Base-by-base conservation (phyloP, 2,888 invertebrate species). In the Amiota communis region DNA sequence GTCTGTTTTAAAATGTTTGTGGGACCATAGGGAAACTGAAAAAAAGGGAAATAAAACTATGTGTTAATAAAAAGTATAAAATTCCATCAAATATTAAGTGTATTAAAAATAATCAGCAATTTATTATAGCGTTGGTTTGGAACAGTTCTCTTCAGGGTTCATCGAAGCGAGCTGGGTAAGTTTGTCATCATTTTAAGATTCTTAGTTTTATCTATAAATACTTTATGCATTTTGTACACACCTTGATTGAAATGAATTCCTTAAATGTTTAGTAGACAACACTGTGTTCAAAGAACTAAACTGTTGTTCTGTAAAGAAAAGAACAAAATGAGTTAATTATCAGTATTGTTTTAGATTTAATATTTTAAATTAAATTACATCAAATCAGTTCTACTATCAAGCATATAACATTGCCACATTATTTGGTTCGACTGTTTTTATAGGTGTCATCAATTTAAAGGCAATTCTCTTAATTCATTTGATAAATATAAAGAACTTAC, bases 141-240 rank as follows among this genome's bases (percentile, higher is more conserved):
- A 81, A 79, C 79, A 78, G 70, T 85, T 86, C 51, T 86, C 85
- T 84, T 86, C 86, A 86, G 73, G 74, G 77, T 71, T 56, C 56
- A 68, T 86, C 85, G 75, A 83, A 86, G 86, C 82, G 82, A 85
- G 86, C 83, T 86, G 86, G 83, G 82, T 85, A 76, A 79, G 71
- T 72, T 77, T 77, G 72, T 82, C 81, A 82, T 82, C 76, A 78
- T 51, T 67, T 48, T 64, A 23, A 23, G 23, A 23, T 23, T 23
- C 23, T 59, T 65, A 9, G 13, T 13, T 13, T 67, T 10, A 11
- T 1, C 11, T 61, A 12, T 12, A 47, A 1, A 65, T 1, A 48
- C 48, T 13, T 15, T n/a, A n/a, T n/a, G n/a, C n/a, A 67, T 68
- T 59, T 13, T 9, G 46, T 23, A 64, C 64, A 64, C 64, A 64